A percentile compares a stretch with the other conserved stretches of the same genome.
These are phyloP conservation scores for Lycopodina hypogea DNA, from an alignment of 37 sponge, comb jelly and placozoan species.

Conservation along the genomic window DNA sequence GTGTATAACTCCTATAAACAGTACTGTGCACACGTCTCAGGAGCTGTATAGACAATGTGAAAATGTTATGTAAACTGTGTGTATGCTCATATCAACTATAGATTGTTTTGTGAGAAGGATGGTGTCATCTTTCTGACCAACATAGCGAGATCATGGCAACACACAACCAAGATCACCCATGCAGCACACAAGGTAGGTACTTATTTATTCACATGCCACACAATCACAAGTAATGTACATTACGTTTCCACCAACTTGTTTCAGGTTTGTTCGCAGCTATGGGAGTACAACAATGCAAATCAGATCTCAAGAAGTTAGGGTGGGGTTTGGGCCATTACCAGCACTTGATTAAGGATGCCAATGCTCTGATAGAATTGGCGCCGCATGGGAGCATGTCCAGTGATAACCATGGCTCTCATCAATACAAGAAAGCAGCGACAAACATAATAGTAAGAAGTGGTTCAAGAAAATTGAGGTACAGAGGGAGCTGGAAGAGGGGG, in stretches of 20 bases:
- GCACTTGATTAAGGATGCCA: not conserved
- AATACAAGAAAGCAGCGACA: constrained; percentile 20
- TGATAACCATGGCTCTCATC: constrained; percentile 8
- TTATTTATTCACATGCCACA: too few species aligned
- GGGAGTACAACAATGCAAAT: constrained; percentile 47
- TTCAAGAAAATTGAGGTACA: not conserved
- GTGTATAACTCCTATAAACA: not conserved
- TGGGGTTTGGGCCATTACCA: constrained; percentile 61
- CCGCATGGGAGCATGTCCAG: constrained; percentile 10
- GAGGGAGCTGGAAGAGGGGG: not conserved
- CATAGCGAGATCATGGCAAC: constrained; percentile 59
- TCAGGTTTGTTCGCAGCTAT: too few species aligned
- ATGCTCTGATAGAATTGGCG: constrained; percentile 6
- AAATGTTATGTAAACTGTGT: not conserved
- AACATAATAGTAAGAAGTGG: not conserved
- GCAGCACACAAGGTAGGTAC: constrained; percentile 64
- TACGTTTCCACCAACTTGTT: too few species aligned
- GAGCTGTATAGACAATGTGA: too few species aligned
- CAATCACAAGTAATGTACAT: not conserved
- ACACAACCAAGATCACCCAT: constrained; percentile 55
- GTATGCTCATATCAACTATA: not conserved
- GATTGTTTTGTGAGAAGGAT: constrained; percentile 49
- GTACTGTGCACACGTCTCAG: not conserved
- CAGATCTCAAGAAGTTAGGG: constrained; percentile 58
- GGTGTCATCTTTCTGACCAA: constrained; percentile 41